These are phyloP conservation scores for Oryzias celebensis DNA, from an alignment of 2,113 vertebrate genomes.

Conservation along the genomic window DNA sequence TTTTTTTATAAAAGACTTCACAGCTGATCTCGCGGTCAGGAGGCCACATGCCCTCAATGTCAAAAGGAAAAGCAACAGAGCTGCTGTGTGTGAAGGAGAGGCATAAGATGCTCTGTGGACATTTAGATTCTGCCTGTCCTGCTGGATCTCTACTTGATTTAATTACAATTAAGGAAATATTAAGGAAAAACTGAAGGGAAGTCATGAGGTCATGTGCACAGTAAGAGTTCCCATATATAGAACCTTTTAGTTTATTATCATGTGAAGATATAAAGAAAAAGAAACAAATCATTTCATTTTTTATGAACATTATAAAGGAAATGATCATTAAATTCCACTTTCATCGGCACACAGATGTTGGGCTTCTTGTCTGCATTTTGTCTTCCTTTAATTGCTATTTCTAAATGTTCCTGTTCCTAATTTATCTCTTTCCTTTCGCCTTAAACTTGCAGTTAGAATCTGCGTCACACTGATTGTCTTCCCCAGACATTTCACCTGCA, in stretches of 20 bases:
- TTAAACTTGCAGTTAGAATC: background rate
- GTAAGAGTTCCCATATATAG: background rate
- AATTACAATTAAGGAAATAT: conserved; percentile 57
- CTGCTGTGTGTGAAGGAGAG: background rate
- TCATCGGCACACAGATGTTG: background rate
- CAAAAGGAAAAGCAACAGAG: too few species aligned
- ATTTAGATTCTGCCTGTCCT: conserved; percentile 44
- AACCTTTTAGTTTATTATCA: background rate
- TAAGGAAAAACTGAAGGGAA: conserved; percentile 41
- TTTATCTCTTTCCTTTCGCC: background rate
- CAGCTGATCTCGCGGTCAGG: too few species aligned
- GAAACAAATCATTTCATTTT: background rate
- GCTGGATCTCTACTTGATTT: conserved; percentile 40
- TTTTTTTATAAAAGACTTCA: too few species aligned
- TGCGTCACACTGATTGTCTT: conserved; percentile 47
- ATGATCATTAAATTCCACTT: background rate
- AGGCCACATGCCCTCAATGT: too few species aligned
- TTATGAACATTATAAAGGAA: background rate
- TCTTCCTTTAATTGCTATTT: background rate
- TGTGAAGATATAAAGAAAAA: background rate
- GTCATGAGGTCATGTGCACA: conserved; percentile 11
- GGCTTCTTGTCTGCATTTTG: background rate
- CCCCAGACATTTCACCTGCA: conserved; percentile 29
- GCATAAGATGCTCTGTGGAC: conserved; percentile 9
- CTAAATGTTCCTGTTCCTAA: background rate